Percentiles rank a stretch among this genome's conserved stretches.
Conservation (phyloP, 2,113 vertebrate species). For the Lates calcarifer region DNA sequence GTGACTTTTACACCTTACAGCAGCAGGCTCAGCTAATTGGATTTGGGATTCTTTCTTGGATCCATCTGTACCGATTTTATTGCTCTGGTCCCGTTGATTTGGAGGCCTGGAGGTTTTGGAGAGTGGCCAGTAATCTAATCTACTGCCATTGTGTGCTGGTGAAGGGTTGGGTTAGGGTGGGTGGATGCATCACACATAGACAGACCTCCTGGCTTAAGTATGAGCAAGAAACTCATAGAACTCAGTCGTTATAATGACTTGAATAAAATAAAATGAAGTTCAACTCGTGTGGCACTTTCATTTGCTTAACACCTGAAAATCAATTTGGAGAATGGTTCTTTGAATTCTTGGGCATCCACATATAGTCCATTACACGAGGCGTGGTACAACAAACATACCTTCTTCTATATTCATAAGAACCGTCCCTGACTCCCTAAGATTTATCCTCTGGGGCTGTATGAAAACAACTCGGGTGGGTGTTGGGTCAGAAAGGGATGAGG, state of each 20-base stretch:
- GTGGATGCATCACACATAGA: not conserved
- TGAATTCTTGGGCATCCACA: not conserved
- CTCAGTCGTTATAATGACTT: not conserved
- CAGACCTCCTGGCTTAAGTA: constrained; percentile 19
- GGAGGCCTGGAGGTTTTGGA: constrained; percentile 63
- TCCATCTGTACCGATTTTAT: constrained; percentile 64
- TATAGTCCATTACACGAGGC: not conserved
- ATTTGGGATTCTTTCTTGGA: constrained; percentile 68
- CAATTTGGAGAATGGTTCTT: not conserved
- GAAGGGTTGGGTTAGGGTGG: not conserved
- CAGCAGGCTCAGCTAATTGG: constrained; percentile 57
- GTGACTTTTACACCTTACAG: constrained; percentile 27
- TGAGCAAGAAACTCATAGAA: not conserved
- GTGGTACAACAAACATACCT: not conserved
- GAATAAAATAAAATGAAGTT: not conserved
- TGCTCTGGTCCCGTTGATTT: constrained; percentile 56
- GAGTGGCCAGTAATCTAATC: constrained; percentile 73
- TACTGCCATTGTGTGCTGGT: constrained; percentile 3
- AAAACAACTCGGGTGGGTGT: not conserved
- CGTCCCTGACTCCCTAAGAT: not conserved
- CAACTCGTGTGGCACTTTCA: not conserved
- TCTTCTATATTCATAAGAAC: not conserved
- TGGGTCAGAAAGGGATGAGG: not conserved
- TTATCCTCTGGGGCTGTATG: not conserved
- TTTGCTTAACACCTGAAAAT: not conserved